These are phyloP conservation scores for Eufriesea mexicana DNA, from an alignment of 1,140 invertebrate species.

Conservation along the genomic window DNA sequence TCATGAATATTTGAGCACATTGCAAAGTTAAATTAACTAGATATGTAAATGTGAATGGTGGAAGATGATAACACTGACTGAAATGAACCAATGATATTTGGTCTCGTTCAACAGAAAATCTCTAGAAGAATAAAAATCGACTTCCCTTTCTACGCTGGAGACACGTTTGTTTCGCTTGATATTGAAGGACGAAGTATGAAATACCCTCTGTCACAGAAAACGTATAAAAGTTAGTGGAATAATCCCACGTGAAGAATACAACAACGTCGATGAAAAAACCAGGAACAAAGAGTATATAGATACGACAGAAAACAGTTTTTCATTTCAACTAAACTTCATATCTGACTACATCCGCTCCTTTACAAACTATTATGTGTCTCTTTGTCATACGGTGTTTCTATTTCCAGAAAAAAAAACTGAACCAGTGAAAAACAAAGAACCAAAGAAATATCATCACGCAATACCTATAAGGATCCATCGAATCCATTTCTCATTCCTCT, in stretches of 20 bases:
- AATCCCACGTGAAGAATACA: not conserved
- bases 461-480: no score
- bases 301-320: not conserved
- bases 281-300: not conserved
- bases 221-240: conserved; percentile 19
- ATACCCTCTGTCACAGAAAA: not conserved
- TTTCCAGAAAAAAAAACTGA: no score
- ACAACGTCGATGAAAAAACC: not conserved
- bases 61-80: not conserved
- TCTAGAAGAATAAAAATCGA: not conserved
- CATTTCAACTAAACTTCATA: not conserved
- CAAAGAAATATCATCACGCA: no score
- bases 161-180: not conserved
- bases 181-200: not conserved
- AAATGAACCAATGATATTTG: not conserved
- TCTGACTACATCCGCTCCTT: no score
- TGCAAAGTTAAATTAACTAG: no score
- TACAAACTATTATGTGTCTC: no score
- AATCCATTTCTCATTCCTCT: not conserved
- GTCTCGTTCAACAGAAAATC: not conserved
- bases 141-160: not conserved
- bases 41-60: no score
- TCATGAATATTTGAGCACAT: no score
- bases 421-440: not conserved
- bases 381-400: no score